A percentile compares a stretch with the other conserved stretches of the same genome.
Conservation (phyloP, 2,888 invertebrate species). For the Eupithecia exiguata region DNA sequence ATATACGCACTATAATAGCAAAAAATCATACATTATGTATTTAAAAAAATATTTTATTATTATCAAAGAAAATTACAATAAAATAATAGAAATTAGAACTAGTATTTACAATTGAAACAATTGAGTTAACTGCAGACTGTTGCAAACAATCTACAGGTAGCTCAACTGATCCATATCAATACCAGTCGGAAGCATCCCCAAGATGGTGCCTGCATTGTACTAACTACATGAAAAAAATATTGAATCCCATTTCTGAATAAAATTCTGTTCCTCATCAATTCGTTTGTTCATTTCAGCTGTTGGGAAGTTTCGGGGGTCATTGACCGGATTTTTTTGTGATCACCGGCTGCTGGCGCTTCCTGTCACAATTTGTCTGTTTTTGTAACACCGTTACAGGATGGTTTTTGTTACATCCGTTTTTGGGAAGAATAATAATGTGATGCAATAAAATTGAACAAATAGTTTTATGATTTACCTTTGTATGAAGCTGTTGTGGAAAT, state of each 20-base stretch:
- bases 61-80: no score
- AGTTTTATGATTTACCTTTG: neutral
- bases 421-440: constrained; percentile 25
- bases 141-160: no score
- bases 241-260: neutral
- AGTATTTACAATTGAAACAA: no score
- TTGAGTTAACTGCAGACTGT: no score
- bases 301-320: constrained; percentile 66
- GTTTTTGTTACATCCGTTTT: constrained; percentile 57
- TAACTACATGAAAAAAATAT: neutral
- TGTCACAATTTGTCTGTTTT: constrained; percentile 76
- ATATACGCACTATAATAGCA: no score
- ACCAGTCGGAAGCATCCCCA: no score
- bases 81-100: no score
- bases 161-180: no score
- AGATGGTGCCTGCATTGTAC: no score
- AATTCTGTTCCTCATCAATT: neutral
- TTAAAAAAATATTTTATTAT: no score
- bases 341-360: constrained; percentile 78
- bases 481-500: neutral
- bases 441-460: constrained; percentile 24
- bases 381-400: constrained; percentile 66
- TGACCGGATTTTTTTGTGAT: constrained; percentile 70
- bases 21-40: no score
- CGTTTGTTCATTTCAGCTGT: constrained; percentile 29